These are phyloP conservation scores for Cydia strobilella DNA, from an alignment of 1,140 invertebrate genomes.

Conservation along the genomic window DNA sequence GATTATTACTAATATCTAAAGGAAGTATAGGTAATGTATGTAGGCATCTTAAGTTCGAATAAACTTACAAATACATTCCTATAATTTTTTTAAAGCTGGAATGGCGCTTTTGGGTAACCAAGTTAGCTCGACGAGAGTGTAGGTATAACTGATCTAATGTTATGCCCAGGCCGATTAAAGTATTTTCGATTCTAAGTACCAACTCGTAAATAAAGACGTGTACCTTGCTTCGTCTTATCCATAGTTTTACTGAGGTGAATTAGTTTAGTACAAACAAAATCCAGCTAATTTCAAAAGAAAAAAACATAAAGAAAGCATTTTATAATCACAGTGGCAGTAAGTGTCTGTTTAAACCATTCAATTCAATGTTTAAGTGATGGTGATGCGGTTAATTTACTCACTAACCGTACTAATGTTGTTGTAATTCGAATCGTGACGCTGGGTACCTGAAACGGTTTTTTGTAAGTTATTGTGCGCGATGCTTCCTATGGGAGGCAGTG, in stretches of 20 bases:
- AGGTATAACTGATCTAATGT: no score
- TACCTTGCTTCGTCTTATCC: no score
- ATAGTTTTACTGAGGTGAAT: not conserved
- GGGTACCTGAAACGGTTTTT: conserved; percentile 30
- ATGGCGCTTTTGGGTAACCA: no score
- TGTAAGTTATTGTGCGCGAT: conserved; percentile 45
- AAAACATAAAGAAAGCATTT: not conserved
- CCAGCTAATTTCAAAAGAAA: not conserved
- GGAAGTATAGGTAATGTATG: no score
- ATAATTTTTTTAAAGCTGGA: no score
- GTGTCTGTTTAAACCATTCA: not conserved
- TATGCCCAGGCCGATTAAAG: no score
- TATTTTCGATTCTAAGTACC: no score
- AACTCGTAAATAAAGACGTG: no score
- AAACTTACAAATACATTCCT: no score
- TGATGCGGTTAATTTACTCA: conserved; percentile 49
- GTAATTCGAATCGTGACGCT: conserved; percentile 36
- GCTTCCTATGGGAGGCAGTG: conserved; percentile 50
- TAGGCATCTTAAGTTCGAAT: no score
- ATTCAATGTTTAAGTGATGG: not conserved
- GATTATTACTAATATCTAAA: no score
- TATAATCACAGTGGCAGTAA: not conserved
- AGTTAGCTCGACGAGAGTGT: no score
- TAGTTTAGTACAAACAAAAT: not conserved
- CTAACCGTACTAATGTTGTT: conserved; percentile 33